phyloP scores from a whole-genome alignment of 1,140 invertebrate species.

The Drosophila ohnishii region DNA sequence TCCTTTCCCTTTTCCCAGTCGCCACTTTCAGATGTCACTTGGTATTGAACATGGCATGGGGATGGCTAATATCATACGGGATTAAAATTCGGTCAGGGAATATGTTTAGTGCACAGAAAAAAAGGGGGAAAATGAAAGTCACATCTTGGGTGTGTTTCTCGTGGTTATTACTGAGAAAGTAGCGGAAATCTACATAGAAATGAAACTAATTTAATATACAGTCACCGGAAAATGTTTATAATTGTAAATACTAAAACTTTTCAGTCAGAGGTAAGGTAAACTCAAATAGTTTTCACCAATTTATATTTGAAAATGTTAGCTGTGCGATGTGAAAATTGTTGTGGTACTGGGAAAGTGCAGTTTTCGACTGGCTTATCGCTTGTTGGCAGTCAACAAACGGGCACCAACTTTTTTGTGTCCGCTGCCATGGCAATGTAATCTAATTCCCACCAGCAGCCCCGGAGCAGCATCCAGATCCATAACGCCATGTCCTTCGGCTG shows the following conservation, averaged over 20 bases:
- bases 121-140: neutral
- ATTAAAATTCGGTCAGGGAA: neutral
- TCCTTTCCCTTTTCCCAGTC: conserved; percentile 4
- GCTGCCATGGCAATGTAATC: conserved; percentile 58
- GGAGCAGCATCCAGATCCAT: conserved; percentile 4
- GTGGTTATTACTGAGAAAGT: no score
- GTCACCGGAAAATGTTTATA: no score
- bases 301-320: conserved; percentile 15
- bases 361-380: conserved; percentile 60
- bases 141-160: no score
- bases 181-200: neutral
- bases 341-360: conserved; percentile 6
- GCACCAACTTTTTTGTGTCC: conserved; percentile 34
- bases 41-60: conserved; percentile 13
- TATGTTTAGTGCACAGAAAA: neutral
- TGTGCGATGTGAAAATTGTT: neutral
- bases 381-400: conserved; percentile 44
- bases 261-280: neutral
- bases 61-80: neutral
- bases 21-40: conserved; percentile 26
- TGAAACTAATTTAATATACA: neutral
- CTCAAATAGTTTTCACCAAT: neutral
- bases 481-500: conserved; percentile 14
- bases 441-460: conserved; percentile 56
- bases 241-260: neutral